Base-by-base conservation (phyloP, 2,113 vertebrate genomes). In the Amazona guildingii region DNA sequence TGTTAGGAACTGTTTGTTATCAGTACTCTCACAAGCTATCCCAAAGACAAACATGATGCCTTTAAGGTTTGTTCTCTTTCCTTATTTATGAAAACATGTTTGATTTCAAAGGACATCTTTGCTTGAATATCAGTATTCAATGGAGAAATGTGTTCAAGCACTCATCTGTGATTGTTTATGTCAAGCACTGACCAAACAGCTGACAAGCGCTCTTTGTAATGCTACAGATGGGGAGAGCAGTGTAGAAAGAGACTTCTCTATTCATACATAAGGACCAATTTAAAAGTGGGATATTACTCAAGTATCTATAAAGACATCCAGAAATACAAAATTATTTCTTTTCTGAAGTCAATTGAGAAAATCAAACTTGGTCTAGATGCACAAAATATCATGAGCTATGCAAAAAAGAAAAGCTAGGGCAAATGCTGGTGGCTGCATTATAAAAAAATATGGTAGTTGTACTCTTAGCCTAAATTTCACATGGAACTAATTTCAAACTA, bases 161-260 rank as follows among this genome's bases (percentile, higher is more conserved):
- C 81, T 83, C 89, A 64, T 68, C 74, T 91, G 67, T 33, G 69
- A 3, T 91, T 90, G 81, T 91, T 92, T 73, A 76, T 3, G 0
- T 25, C 46, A 17, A 83, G 76, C 77, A 29, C 76, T 75, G 83
- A 63, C 92, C 94, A 18, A 31, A 35, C 8, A 35, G 79, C 43
- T 76, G 43, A 88, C 73, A 88, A 83, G 52, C 18, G 69, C 74
- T 84, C 89, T 89, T 95, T 95, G 89, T 95, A 11, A 43, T 55
- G 77, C 81, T 43, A 9, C 90, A 29, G 64, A 1, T 81, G 73
- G 54, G 82, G 55, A 90, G 69, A 66, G 63, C 90, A 84, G 73
- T 46, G 4, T 19, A 74, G 57, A 57, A 33, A 92, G 83, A 1
- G 55, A 19, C 63, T 73, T 18, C 27, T 91, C 27, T 76, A 4